Percentiles rank a stretch among this genome's conserved stretches.
Evolutionary conservation across 2,888 invertebrate species (phyloP).

Genomic region (Schizotus pectinicornis): DNA sequence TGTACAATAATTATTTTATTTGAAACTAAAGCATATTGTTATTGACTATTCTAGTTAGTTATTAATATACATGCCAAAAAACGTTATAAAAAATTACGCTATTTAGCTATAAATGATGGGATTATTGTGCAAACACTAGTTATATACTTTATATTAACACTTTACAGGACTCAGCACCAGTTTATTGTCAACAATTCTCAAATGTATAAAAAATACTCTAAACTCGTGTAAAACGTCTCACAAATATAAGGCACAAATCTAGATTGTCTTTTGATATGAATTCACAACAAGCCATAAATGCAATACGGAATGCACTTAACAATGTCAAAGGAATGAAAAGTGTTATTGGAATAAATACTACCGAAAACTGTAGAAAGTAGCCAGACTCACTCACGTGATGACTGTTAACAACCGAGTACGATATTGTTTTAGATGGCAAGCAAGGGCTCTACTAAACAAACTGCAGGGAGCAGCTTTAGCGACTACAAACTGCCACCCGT

Average conservation of each 20-base stretch:
- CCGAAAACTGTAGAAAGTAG: background rate
- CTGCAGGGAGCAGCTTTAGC: too few species aligned
- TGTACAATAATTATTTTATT: slow-evolving; percentile 40
- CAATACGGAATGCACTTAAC: slow-evolving; percentile 3
- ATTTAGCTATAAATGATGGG: slow-evolving; percentile 2
- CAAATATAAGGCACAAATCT: slow-evolving; percentile 10
- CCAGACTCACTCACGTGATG: too few species aligned
- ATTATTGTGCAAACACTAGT: too few species aligned
- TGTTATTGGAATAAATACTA: slow-evolving; percentile 3
- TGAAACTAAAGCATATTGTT: slow-evolving; percentile 44
- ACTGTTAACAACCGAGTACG: too few species aligned
- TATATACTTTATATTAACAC: background rate
- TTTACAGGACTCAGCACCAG: slow-evolving; percentile 13
- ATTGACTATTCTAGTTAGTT: slow-evolving; percentile 7
- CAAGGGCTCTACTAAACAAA: background rate
- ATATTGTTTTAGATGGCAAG: slow-evolving; percentile 5
- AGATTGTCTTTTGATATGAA: background rate
- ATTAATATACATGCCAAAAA: slow-evolving; percentile 23
- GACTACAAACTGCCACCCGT: too few species aligned
- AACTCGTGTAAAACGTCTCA: slow-evolving; percentile 2
- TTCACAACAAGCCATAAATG: background rate
- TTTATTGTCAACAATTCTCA: slow-evolving; percentile 11
- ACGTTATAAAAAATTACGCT: slow-evolving; percentile 13
- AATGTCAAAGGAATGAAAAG: slow-evolving; percentile 5
- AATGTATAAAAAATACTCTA: slow-evolving; percentile 5